Base-by-base conservation (phyloP, 2,888 invertebrate genomes). In the Stegophylla sp. region DNA sequence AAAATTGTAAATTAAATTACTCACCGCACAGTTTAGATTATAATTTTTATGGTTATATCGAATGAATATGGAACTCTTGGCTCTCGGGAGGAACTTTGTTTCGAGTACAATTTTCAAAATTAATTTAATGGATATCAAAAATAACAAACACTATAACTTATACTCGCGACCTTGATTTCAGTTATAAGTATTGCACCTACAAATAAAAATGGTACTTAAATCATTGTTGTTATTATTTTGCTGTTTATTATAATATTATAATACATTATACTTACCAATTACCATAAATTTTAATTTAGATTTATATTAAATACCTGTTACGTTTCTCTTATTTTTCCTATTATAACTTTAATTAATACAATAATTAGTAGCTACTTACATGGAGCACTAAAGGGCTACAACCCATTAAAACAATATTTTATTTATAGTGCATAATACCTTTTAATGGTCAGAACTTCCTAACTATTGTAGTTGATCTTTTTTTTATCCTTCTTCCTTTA, bases 1-100 rank as follows among this genome's bases (percentile, higher is more conserved):
- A 72, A 61, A 20, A 61, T 23, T 45, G 43, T 26, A 48, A 67
- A 67, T 48, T 48, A 67, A 67, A 48, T 45, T 61, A 48, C 45
- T 10, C n/a, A 61, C 28, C 45, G 73, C 73, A 73, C 73, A 73
- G 61, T 45, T 28, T 61, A 73, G 28, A 61, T 20, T 53, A 53
- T 34, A 34, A 41, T 23, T 43, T 71, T n/a, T 34, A 34, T 17
- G 23, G 43, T 72, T 56, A 23, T 43, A 56, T 23, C 23, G 17
- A 0, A 67, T 28, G 17, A 1, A 64, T 64, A 53, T 20, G 41
- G 0, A 28, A 72, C 12, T 41, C 15, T 56, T 41, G 1, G 9
- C 56, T 53, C 7, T 56, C 20, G 12, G 17, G 7, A 13, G 17
- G 9, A 71, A 28, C 9, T 0, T 41, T 28, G 7, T 53, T 53